Evolutionary conservation across 1,140 invertebrate species (phyloP), one percentile per base, ranked within the genome.

Genomic region (Euura lappo): DNA sequence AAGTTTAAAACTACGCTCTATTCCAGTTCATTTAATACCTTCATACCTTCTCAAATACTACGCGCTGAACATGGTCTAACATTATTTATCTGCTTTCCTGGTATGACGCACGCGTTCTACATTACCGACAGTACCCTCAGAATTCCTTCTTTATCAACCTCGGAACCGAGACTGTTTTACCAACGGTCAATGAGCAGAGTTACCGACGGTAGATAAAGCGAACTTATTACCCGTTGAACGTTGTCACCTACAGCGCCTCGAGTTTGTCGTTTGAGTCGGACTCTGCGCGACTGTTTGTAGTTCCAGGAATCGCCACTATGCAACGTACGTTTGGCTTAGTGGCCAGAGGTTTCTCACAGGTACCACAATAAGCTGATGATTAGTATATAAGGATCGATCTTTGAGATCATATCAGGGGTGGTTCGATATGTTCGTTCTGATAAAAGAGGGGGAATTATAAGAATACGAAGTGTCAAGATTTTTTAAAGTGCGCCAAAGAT

Each of bases 1-100:
- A 70, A 70, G 42, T 70, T 70, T 45, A 47, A 70, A 70, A 70
- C 69, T 70, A 47, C 69, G 42, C 0, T 60, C 44, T 45, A 45
- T 70, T 70, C 42, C 46, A 45, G 8, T 70, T 70, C 69, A 70
- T 70, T 70, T 70, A 45, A 11, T 47, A 28, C n/a, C 28, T 42
- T 70, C 43, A 42, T 0, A 28, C 28, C 66, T 10, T 11, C 11
- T 5, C 10, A 60, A 60, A 60, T 60, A 3, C 13, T n/a, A n/a
- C 51, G 4, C 51, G 51, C 13, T n/a, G 51, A 60, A 6, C 51
- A 3, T 11, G 13, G 10, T 4, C 8, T 11, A 11, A 60, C 4
- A 60, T 60, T 60, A 6, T 60, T 60, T n/a, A n/a, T n/a, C 28
- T 28, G 28, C 28, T 28, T 28, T 28, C 28, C 28, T 28, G 28